Base-by-base conservation (phyloP, 2,113 vertebrate genomes). In the Egretta garzetta region DNA sequence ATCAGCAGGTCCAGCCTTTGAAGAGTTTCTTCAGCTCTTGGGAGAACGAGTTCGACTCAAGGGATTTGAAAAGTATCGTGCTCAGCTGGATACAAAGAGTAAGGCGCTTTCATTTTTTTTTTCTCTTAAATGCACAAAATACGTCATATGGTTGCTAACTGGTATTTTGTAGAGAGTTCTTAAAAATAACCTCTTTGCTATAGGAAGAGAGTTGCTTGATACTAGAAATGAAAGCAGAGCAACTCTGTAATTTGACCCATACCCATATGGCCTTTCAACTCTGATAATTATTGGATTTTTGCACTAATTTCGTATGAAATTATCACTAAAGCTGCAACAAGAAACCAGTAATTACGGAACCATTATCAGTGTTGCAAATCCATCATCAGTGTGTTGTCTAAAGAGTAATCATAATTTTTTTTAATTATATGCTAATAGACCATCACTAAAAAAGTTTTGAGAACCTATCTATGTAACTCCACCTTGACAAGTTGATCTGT, bases 71-170 rank as follows among this genome's bases (percentile, higher is more conserved):
- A 99, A 99, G 96, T 99, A 99, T 93, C 99, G 99, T 76, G 99
- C 99, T 71, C 99, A 99, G 97, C 99, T 99, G 96, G 99, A 99
- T 97, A 99, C 99, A 92, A 99, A 99, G 98, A 99, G 99, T 99
- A 99, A 96, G 99, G 49, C n/a, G 45, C 62, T 20, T n/a, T 56
- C 1, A 0, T 39, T 45, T 26, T 55, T 80, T 80, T 39, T 77
- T 47, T 9, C 45, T 6, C 8, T 26, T n/a, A 90, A 39, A 27
- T 71, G 72, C 90, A 41, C 30, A 66, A 83, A 84, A 33, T 56
- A 14, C 24, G 55, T 68, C 4, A 5, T 60, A 9, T 24, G 12
- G 11, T 73, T 59, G 19, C 14, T 80, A 45, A 50, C 14, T 71
- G 32, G 22, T 35, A 43, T 89, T 49, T 70, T 62, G 3, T 39